These are phyloP conservation scores for Microtus pennsylvanicus DNA, from an alignment of 2,113 vertebrate genomes.

Conservation along the genomic window DNA sequence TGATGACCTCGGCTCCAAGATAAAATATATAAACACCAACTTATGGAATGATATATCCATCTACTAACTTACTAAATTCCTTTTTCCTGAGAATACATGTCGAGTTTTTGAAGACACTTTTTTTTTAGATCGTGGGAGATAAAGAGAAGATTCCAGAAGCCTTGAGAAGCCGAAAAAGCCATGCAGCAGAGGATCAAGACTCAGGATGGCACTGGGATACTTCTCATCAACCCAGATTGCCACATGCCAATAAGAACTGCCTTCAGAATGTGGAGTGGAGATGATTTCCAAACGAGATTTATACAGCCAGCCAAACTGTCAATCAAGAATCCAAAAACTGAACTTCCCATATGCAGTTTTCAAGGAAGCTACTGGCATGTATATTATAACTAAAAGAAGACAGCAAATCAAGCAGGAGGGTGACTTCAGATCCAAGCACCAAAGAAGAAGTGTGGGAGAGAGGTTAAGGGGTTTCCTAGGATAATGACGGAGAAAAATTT, in stretches of 20 bases:
- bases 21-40: not conserved
- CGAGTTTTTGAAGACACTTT: not conserved
- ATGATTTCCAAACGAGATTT: constrained; percentile 74
- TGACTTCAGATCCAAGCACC: constrained; percentile 45
- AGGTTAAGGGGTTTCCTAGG: constrained; percentile 46
- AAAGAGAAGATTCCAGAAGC: constrained; percentile 24
- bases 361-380: constrained; percentile 77
- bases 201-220: constrained; percentile 33
- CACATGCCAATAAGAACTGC: constrained; percentile 72
- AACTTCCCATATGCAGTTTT: constrained; percentile 79
- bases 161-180: constrained; percentile 41
- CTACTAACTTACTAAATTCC: constrained; percentile 24
- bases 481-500: not conserved
- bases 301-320: constrained; percentile 75
- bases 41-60: not conserved
- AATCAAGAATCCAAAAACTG: constrained; percentile 78
- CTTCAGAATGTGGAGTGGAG: constrained; percentile 66
- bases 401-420: constrained; percentile 58
- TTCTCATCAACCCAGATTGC: constrained; percentile 64
- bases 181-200: constrained; percentile 30
- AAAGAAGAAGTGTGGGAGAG: not conserved
- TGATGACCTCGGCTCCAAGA: not conserved
- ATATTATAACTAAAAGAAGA: constrained; percentile 67
- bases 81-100: not conserved
- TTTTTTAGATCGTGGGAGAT: constrained; percentile 34